Evolutionary conservation across 2,113 vertebrate genomes (phyloP).

Genomic region (Colossoma macropomum): DNA sequence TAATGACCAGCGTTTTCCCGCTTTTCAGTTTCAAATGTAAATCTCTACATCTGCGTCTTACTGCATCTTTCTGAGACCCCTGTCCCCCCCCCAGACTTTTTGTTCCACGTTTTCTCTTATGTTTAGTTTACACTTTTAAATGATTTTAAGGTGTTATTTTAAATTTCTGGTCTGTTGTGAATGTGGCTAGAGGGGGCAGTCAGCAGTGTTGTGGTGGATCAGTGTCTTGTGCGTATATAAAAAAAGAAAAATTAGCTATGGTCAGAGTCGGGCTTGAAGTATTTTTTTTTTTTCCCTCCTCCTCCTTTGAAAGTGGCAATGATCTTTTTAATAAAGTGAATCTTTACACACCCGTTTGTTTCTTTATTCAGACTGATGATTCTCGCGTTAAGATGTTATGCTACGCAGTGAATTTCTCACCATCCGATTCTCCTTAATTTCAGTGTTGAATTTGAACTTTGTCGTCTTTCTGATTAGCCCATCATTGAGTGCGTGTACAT

Average conservation of each 20-base stretch:
- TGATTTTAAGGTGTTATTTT: conserved; percentile 34
- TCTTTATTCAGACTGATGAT: neutral
- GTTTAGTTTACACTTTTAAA: conserved; percentile 10
- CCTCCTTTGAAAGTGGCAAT: conserved; percentile 32
- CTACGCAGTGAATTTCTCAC: no score
- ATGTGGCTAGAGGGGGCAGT: neutral
- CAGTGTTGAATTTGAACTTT: no score
- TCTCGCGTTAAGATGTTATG: no score
- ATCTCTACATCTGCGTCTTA: neutral
- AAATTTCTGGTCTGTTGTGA: conserved; percentile 41
- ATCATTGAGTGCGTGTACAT: no score
- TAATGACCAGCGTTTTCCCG: neutral
- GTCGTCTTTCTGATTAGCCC: no score
- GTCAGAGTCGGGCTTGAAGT: conserved; percentile 40
- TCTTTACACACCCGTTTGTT: conserved; percentile 48
- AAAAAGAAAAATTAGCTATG: conserved; percentile 42
- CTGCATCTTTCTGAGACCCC: no score
- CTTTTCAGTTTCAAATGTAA: neutral
- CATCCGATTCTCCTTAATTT: no score
- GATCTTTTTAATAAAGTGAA: conserved; percentile 56
- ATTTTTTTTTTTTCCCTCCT: conserved; percentile 9
- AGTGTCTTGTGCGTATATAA: neutral
- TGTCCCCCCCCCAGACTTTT: neutral
- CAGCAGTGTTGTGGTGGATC: conserved; percentile 8
- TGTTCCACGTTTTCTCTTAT: neutral